These are phyloP conservation scores for Drosophila merina DNA, from an alignment of 2,888 invertebrate genomes.

Conservation along the genomic window DNA sequence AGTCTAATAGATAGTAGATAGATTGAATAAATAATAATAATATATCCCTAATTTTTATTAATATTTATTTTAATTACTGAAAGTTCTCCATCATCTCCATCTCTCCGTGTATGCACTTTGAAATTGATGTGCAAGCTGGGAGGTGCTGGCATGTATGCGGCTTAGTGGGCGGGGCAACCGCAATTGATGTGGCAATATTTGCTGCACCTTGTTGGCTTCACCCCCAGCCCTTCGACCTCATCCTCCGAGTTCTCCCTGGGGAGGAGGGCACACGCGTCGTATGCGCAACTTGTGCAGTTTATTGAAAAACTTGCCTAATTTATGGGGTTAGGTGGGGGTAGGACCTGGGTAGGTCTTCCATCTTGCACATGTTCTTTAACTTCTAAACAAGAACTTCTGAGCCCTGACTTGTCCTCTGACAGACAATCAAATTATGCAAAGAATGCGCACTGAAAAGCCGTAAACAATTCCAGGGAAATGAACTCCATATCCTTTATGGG, in stretches of 20 bases:
- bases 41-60: too few relatives aligned
- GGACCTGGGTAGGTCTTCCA: neutral
- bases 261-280: constrained; percentile 45
- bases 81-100: neutral
- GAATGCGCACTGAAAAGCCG: constrained; percentile 64
- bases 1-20: too few relatives aligned
- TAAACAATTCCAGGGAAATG: constrained; percentile 67
- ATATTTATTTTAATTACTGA: neutral
- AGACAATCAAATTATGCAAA: constrained; percentile 68
- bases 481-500: constrained; percentile 14
- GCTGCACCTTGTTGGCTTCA: constrained; percentile 43
- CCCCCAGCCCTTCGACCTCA: neutral
- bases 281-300: constrained; percentile 69
- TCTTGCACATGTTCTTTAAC: constrained; percentile 16
- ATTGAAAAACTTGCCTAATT: constrained; percentile 73
- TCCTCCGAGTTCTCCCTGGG: neutral
- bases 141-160: constrained; percentile 20
- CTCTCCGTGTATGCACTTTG: constrained; percentile 49
- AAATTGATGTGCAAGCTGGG: constrained; percentile 56
- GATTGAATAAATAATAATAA: too few relatives aligned
- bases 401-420: constrained; percentile 34
- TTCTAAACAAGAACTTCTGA: constrained; percentile 9
- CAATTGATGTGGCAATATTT: constrained; percentile 47
- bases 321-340: constrained; percentile 41
- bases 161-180: constrained; percentile 31